Base-by-base conservation (phyloP, 2,113 vertebrate species). In the Egretta garzetta region DNA sequence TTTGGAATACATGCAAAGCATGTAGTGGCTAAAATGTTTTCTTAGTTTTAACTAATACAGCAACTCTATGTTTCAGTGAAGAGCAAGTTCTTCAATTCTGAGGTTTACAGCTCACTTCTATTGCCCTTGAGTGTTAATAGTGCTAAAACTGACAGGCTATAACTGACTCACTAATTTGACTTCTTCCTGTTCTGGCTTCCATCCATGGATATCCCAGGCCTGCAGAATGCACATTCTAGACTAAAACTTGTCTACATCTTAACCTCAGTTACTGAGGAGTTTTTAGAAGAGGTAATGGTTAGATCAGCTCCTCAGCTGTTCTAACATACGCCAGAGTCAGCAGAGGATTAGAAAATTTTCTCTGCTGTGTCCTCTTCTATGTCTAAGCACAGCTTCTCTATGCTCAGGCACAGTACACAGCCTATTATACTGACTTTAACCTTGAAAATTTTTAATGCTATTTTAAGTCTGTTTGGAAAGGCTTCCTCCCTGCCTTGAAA, bases 391-490 rank as follows among this genome's bases (percentile, higher is more conserved):
- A 93, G 70, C 43, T 87, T 72, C 73, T 79, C 43, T 80, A 6
- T 60, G 66, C 49, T 93, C 45, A 80, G 64, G 37, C n/a, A 84
- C 30, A 56, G 20, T 84, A 52, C 10, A 96, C 52, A 62, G 86
- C 53, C 80, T 79, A 72, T 87, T 88, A 52, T 60, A 70, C 35
- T 87, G 83, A 59, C 73, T 96, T 95, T 72, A 95, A 96, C 94
- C 80, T 95, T 96, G 86, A 73, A 55, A 87, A 45, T 8, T 49
- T 83, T 79, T 68, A 85, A 52, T 87, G 56, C 80, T 92, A 67
- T 96, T 95, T 97, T 84, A 89, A 58, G 22, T 47, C 83, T 89
- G 43, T 81, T 96, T 89, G 71, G 86, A 93, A 94, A 95, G 11
- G 39, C 43, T 95, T 86, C 56, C 68, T 81, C 66, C 92, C 56